Evolutionary conservation across 2,113 vertebrate species (phyloP), one percentile per base, ranked within the genome.

Genomic region (Taxidea taxus): DNA sequence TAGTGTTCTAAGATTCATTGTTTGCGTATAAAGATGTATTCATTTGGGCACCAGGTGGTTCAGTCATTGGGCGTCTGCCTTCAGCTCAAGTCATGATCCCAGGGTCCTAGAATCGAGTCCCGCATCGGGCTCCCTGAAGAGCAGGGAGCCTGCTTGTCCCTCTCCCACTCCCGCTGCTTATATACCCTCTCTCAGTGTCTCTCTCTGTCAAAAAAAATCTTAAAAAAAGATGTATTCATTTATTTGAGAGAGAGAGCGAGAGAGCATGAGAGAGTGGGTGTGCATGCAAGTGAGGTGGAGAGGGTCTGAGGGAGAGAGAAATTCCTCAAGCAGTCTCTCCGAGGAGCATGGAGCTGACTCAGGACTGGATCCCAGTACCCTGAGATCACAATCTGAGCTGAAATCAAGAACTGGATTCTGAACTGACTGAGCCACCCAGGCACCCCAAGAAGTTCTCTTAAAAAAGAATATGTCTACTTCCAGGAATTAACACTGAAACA

Each of bases 341-440:
- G 3, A 15, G 13, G 64, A n/a, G 34, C 64, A 8, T 0, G 16
- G 34, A 21, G 34, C 34, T 34, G 8, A 20, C 7, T n/a, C 1
- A 1, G 34, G 66, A n/a, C 66, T 68, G 66, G 34, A 68, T 68
- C 66, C 34, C 18, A 37, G 66, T 8, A 68, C 66, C 66, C 66
- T 37, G 8, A 68, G 34, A 37, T 37, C 34, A 68, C 18, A n/a
- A 37, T n/a, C 66, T 68, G 66, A 68, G 18, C 66, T 10, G 34
- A 68, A 68, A 37, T 68, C 66, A 37, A 37, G 34, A 68, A 34
- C 64, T 18, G 16, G 64, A 34, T n/a, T 8, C 64, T n/a, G 16
- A 68, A 68, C 64, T 9, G 16, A 68, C 31, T 68, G 64, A 68
- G 34, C 34, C 64, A 68, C 64, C 34, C 34, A 68, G 64, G 16